Percentiles rank a stretch among this genome's conserved stretches.
phyloP scores from a whole-genome alignment of 1,140 invertebrate species.

The Hyposmocoma kahamanoa region DNA sequence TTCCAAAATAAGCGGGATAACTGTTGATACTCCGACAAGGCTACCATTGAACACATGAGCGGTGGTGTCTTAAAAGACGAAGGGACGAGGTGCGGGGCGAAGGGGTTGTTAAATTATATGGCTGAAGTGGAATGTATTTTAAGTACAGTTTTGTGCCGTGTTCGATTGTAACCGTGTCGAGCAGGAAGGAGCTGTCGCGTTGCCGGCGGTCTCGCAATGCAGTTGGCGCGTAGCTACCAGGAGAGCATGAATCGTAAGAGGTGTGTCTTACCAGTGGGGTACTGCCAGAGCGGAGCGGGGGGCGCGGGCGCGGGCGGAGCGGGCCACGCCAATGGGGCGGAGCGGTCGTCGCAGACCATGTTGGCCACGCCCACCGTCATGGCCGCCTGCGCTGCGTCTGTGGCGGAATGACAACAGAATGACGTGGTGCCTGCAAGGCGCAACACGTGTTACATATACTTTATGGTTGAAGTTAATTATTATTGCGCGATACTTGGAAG shows the following conservation, averaged over 20 bases:
- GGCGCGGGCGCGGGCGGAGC: constrained; percentile 57
- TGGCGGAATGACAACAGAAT: constrained; percentile 40
- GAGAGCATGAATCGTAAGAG: constrained; percentile 45
- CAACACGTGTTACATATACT: constrained; percentile 5
- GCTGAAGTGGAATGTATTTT: no score
- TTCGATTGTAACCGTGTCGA: no score
- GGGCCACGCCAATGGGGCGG: constrained; percentile 62
- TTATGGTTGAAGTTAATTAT: no score
- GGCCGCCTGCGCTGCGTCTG: constrained; percentile 73
- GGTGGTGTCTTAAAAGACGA: no score
- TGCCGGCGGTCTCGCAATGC: constrained; percentile 60
- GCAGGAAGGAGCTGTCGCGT: no score
- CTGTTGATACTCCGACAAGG: constrained; percentile 6
- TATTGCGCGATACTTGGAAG: no score
- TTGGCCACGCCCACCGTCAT: constrained; percentile 75
- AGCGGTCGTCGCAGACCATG: constrained; percentile 67
- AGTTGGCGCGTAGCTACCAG: constrained; percentile 70
- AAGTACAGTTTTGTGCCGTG: no score
- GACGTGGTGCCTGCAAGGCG: constrained; percentile 32
- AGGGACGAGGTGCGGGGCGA: no score
- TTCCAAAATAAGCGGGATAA: constrained; percentile 22
- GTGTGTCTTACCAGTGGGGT: constrained; percentile 78
- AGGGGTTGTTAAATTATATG: no score
- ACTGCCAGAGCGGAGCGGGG: constrained; percentile 82
- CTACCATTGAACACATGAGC: no score